Evolutionary conservation across 2,888 invertebrate genomes (phyloP), one percentile per base, ranked within the genome.

Genomic region (Eupithecia centaureata): DNA sequence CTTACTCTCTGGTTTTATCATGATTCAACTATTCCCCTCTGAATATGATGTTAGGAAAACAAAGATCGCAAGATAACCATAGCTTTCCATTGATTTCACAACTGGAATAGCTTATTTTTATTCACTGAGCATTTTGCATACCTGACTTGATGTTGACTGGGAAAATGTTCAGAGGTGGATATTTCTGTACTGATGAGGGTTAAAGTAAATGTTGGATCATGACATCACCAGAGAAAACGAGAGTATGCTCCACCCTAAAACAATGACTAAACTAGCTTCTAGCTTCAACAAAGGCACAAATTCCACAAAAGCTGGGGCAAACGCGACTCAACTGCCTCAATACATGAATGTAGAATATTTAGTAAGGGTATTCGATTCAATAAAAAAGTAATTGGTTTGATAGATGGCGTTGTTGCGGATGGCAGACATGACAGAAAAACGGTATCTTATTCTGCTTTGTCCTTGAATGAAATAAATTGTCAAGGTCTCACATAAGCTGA

Each of bases 211-310:
- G 61, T 22, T 61, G 30, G 51, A 30, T 7, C 30, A 47, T 42
- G 56, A 65, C 52, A 60, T 25, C 33, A 7, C 32, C 30, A 18
- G n/a, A 51, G 62, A 61, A 32, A 38, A 15, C 47, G 57, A 69
- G 73, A 73, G 69, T 42, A 35, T 35, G 25, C 56, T 25, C 32
- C 65, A 61, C 61, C 65, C 59, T 47, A 77, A 77, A 82, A 79
- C 79, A 80, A 80, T 76, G 77, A 74, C 73, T 73, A 72, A 68
- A 73, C 75, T 73, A 75, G 76, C 76, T 70, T 75, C 72, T 76
- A 76, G 74, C 76, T 71, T 70, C 71, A 76, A 76, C 68, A 74
- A 76, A 76, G 76, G 76, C 76, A 76, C 76, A 57, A 75, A 73
- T 68, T 73, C 68, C 74, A 70, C 72, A 72, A 71, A 74, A 76